A percentile compares a stretch with the other conserved stretches of the same genome.
These are phyloP conservation scores for Puntigrus tetrazona DNA, from an alignment of 2,113 vertebrate species.

Conservation along the genomic window DNA sequence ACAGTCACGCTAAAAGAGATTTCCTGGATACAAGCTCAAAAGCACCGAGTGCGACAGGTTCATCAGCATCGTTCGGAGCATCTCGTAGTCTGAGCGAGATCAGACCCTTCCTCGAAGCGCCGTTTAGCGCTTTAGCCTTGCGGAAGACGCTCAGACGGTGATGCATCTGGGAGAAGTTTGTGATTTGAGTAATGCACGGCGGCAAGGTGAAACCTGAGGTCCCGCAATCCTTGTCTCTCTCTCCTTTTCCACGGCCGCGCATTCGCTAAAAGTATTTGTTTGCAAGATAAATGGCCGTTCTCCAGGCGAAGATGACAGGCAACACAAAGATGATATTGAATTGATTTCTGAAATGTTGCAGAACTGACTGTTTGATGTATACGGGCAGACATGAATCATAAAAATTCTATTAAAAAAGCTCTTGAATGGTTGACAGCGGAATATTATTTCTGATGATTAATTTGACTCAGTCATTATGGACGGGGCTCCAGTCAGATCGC, in stretches of 20 bases:
- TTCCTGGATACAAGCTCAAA: too few species aligned
- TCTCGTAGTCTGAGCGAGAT: neutral
- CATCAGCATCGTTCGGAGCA: neutral
- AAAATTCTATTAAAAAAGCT: slow-evolving; percentile 97
- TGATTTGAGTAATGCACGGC: slow-evolving; percentile 53
- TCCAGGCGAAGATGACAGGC: slow-evolving; percentile 85
- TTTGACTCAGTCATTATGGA: slow-evolving; percentile 94
- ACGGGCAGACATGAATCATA: slow-evolving; percentile 88
- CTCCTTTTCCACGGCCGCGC: slow-evolving; percentile 61
- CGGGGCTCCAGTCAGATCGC: slow-evolving; percentile 86
- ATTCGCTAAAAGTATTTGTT: slow-evolving; percentile 83
- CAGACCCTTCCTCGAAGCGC: slow-evolving; percentile 13
- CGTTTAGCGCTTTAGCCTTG: slow-evolving; percentile 42
- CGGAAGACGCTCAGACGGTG: slow-evolving; percentile 20
- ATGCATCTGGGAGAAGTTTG: slow-evolving; percentile 48
- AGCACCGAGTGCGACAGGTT: neutral
- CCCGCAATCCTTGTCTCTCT: slow-evolving; percentile 63
- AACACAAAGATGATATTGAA: slow-evolving; percentile 90
- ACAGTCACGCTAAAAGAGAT: neutral
- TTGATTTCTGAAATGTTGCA: slow-evolving; percentile 91
- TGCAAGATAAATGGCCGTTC: slow-evolving; percentile 82
- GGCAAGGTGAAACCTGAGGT: slow-evolving; percentile 52
- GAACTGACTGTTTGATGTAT: slow-evolving; percentile 89
- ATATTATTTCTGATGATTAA: slow-evolving; percentile 96
- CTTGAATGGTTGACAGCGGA: slow-evolving; percentile 89